phyloP scores from a whole-genome alignment of 2,888 invertebrate species.

The Caenorhabditis sinica region DNA sequence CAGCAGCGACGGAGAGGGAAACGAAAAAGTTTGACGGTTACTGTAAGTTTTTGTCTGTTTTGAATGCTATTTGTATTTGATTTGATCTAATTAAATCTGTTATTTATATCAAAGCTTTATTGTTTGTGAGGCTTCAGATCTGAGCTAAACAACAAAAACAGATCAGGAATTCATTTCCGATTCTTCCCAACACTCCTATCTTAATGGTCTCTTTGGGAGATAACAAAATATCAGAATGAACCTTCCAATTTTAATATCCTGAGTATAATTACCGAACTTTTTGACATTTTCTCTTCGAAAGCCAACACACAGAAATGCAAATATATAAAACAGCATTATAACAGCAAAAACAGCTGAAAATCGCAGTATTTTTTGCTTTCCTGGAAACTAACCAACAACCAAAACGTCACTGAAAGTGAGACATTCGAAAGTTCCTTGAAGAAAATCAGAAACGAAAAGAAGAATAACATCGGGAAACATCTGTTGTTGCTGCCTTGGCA shows the following conservation, averaged over 20 bases:
- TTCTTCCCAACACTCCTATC: no score
- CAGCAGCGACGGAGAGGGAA: conserved; percentile 49
- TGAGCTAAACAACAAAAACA: conserved; percentile 2
- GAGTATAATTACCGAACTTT: neutral
- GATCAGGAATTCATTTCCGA: conserved; percentile 2
- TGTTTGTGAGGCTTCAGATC: neutral
- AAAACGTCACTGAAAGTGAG: conserved; percentile 17
- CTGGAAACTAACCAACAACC: conserved; percentile 32
- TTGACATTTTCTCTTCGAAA: neutral
- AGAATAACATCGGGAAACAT: conserved; percentile 25
- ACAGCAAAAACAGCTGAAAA: conserved; percentile 11
- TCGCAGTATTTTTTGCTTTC: neutral
- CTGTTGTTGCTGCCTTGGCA: conserved; percentile 8
- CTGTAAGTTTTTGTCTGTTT: conserved; percentile 37
- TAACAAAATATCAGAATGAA: neutral
- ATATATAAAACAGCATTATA: conserved; percentile 9
- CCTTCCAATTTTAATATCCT: neutral
- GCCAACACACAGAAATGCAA: neutral
- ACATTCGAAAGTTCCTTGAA: conserved; percentile 27
- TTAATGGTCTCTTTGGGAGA: no score
- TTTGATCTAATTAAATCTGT: conserved; percentile 6
- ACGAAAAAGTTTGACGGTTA: conserved; percentile 56
- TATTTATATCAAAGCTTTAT: conserved; percentile 11
- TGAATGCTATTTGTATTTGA: neutral
- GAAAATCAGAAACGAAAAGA: conserved; percentile 6